Base-by-base conservation (phyloP, 2,888 invertebrate species). In the Griposia aprilina region DNA sequence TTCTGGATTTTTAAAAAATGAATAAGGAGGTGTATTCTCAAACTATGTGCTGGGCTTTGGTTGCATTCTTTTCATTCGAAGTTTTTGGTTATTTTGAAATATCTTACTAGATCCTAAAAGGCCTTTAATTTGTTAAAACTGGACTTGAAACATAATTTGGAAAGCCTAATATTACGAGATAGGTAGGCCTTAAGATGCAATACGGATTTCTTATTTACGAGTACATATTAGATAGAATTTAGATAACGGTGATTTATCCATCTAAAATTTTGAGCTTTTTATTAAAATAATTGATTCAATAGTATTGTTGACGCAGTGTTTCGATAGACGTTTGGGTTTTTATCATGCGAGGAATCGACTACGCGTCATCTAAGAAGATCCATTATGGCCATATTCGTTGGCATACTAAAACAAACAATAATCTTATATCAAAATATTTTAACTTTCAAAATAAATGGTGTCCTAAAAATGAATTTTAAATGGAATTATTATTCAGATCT, bases 401-500 rank as follows among this genome's bases (percentile, higher is more conserved):
- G 36, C 4, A 45, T 4, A 36, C 15, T 55, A 41, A 57, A 8
- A 26, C 1, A 36, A 52, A 36, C 17, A 26, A 36, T 17, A 20
- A 26, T 66, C 48, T 81, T 45, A 50, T 2, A 13, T 10, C 2
- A 82, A 75, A 82, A 60, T 66, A 85, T 60, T 63, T 68, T 15
- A 74, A 57, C 59, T 60, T 60, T 68, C 45, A 36, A 66, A 65
- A 74, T 60, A 55, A 75, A 81, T 74, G 15, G 41, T 62, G 59
- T 66, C 59, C 11, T 55, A 73, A 73, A 55, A 86, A 77, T 52
- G 59, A 63, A 60, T 52, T 82, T 60, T 72, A 50, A 78, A 87
- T 76, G 85, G 72, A 71, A 68, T 65, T 75, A 74, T 86, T 78
- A 80, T 82, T 78, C 78, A 75, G 65, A 71, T 79, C 55, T 73